Conservation (phyloP, 2,797 vertebrate genomes). For the Syndactyla subalaris region DNA sequence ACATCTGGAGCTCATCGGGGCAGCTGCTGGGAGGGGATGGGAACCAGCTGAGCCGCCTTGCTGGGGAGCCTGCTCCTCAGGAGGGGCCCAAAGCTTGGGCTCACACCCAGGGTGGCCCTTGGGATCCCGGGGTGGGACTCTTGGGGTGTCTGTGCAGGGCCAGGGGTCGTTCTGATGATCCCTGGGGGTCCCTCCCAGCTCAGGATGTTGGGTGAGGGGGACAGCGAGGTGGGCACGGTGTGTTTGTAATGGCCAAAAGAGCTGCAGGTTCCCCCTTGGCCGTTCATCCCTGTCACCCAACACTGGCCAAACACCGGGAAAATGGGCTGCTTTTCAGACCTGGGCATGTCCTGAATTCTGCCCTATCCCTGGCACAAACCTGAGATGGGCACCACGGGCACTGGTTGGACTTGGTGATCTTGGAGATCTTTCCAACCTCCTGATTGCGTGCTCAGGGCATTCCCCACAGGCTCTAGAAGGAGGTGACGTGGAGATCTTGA, state of each 20-base stretch:
- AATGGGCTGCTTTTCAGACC: not conserved
- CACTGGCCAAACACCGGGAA: not conserved
- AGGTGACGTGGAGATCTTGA: not conserved
- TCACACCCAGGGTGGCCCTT: accelerated
- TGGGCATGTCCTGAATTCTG: not conserved
- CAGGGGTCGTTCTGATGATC: accelerated
- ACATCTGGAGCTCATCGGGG: slow-evolving; percentile 53
- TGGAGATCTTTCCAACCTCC: not conserved
- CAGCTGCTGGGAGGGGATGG: slow-evolving; percentile 37
- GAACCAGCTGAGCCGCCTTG: slow-evolving; percentile 9
- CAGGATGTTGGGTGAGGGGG: accelerated
- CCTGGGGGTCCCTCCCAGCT: accelerated
- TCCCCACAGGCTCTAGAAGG: not conserved
- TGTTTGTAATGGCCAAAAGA: not conserved
- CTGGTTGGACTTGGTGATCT: not conserved
- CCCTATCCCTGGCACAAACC: not conserved
- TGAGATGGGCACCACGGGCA: not conserved
- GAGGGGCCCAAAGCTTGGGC: not conserved
- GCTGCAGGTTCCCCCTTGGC: not conserved
- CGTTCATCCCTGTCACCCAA: not conserved
- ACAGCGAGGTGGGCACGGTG: accelerated
- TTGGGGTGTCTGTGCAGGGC: not conserved
- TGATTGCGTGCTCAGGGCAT: not conserved
- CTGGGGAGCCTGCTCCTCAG: accelerated
- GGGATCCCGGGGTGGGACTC: accelerated